Percentiles rank a stretch among this genome's conserved stretches.
Evolutionary conservation across 1,140 invertebrate genomes (phyloP).

Genomic region (Pogonognathellus flavescens): DNA sequence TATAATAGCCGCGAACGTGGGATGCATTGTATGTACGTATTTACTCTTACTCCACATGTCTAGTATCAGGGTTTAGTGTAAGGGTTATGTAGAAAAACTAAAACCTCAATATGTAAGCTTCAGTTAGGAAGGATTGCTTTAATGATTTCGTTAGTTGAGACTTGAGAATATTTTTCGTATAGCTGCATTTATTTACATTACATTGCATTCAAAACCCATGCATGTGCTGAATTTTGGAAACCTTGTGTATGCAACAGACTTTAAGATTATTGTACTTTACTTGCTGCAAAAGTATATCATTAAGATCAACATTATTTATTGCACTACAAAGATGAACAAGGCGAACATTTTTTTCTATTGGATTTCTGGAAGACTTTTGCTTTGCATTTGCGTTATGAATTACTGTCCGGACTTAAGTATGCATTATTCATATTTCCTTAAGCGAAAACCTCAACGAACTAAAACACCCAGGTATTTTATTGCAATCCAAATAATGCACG

Average conservation of each 20-base stretch:
- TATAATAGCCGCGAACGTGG: too few species aligned
- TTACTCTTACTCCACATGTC: too few species aligned
- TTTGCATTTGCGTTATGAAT: neutral
- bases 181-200: too few species aligned
- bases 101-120: too few species aligned
- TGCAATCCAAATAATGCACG: slow-evolving; percentile 13
- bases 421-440: slow-evolving; percentile 16
- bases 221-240: too few species aligned
- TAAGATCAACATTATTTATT: slow-evolving; percentile 23
- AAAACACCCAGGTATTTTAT: slow-evolving; percentile 26
- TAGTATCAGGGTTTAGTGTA: too few species aligned
- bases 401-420: neutral
- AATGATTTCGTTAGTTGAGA: too few species aligned
- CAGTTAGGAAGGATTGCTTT: too few species aligned
- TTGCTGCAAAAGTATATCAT: slow-evolving; percentile 19
- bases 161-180: too few species aligned
- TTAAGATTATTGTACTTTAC: slow-evolving; percentile 7
- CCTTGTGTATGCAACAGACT: neutral
- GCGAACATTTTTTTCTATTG: neutral
- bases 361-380: neutral
- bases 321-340: neutral
- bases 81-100: too few species aligned
- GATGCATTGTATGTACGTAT: too few species aligned
- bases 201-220: too few species aligned
- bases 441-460: slow-evolving; percentile 1